A percentile compares a stretch with the other conserved stretches of the same genome.
Conservation (phyloP, 1,140 invertebrate genomes). For the Microplitis mediator region DNA sequence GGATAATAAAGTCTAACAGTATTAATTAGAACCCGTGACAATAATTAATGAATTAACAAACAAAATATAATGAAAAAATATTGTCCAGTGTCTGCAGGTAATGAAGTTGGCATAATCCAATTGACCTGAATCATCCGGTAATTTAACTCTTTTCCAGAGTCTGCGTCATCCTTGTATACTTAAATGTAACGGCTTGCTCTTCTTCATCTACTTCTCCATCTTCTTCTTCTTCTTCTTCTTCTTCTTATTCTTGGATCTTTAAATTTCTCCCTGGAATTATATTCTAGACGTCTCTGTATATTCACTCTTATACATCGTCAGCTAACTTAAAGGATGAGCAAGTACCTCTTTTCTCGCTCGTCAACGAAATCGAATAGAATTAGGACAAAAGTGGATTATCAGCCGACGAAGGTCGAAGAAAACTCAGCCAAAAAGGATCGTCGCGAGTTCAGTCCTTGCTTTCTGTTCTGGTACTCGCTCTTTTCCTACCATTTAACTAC, state of each 20-base stretch:
- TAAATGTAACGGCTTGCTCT: not conserved
- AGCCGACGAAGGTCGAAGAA: conserved; percentile 15
- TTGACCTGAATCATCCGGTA: conserved; percentile 39
- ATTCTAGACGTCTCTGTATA: not conserved
- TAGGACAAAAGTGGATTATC: conserved; percentile 43
- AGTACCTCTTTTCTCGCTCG: conserved; percentile 7
- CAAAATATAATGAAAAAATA: not conserved
- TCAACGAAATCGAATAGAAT: conserved; percentile 35
- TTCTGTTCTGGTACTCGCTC: not conserved
- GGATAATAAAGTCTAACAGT: not conserved
- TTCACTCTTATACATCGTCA: not conserved
- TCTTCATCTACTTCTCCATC: conserved; percentile 3
- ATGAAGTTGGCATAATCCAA: conserved; percentile 47
- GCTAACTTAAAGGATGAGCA: conserved; percentile 11
- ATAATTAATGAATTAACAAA: not conserved
- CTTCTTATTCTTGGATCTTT: not conserved
- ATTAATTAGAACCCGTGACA: not conserved
- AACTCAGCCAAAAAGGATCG: not conserved
- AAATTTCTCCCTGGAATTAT: not conserved
- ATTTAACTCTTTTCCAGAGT: conserved; percentile 18
- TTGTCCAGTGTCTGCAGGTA: conserved; percentile 20
- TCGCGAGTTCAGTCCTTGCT: not conserved
- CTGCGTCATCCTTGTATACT: not conserved
- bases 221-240: not conserved
- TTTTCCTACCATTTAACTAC: not conserved